Conservation (phyloP, 2,797 vertebrate species). For the Propithecus perrieri region DNA sequence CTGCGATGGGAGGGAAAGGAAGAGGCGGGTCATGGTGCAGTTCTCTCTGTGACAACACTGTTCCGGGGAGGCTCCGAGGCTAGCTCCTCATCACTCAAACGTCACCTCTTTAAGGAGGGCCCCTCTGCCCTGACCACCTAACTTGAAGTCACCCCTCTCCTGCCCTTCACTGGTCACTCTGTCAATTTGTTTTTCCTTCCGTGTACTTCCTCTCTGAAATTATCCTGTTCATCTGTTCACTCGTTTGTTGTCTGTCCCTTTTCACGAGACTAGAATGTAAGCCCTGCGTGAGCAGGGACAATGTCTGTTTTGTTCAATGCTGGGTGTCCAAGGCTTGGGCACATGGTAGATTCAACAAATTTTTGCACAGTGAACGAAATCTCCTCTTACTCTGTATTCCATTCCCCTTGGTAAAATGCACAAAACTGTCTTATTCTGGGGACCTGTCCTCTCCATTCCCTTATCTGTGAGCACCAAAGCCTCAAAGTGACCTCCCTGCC, state of each 20-base stretch:
- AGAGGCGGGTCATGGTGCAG: background rate
- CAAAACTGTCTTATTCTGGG: background rate
- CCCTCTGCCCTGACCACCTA: background rate
- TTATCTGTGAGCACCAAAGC: background rate
- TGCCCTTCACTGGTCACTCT: background rate
- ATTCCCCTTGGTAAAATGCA: background rate
- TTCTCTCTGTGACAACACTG: background rate
- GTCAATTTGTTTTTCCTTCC: background rate
- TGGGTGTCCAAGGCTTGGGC: background rate
- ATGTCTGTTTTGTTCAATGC: background rate
- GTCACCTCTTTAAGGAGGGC: background rate
- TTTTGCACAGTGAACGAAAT: background rate
- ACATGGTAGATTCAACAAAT: background rate
- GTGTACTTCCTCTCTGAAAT: background rate
- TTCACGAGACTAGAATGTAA: background rate
- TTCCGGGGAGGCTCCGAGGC: background rate
- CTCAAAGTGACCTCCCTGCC: background rate
- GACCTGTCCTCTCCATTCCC: background rate
- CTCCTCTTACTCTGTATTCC: background rate
- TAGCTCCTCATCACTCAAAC: background rate
- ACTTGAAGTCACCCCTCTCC: background rate
- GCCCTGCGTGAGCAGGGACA: background rate
- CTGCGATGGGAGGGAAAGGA: background rate
- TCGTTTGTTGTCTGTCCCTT: background rate
- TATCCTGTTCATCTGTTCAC: background rate